phyloP scores from a whole-genome alignment of 2,113 vertebrate species.

The Tachysurus vachellii region DNA sequence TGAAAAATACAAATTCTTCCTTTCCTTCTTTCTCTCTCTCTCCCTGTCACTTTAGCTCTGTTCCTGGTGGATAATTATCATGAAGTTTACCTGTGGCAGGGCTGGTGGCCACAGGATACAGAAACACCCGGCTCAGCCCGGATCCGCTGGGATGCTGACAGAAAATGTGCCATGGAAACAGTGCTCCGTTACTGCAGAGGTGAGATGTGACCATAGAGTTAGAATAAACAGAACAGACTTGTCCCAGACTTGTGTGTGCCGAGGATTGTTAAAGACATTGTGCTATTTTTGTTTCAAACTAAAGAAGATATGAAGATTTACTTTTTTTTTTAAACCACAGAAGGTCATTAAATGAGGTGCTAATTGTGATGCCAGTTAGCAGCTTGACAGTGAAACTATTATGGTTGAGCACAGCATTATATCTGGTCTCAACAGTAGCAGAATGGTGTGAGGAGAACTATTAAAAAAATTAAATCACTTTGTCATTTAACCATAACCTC shows the following conservation, averaged over 20 bases:
- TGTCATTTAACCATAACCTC: too few species aligned
- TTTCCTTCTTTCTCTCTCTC: neutral
- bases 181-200: conserved; percentile 95
- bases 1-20: neutral
- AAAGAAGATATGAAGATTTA: neutral
- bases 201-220: conserved; percentile 58
- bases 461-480: neutral
- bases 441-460: neutral
- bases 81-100: conserved; percentile 98
- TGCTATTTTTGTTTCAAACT: neutral
- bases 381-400: neutral
- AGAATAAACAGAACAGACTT: neutral
- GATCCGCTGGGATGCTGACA: conserved; percentile 94
- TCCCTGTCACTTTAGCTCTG: conserved; percentile 71
- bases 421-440: neutral
- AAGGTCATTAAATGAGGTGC: neutral
- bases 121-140: conserved; percentile 89
- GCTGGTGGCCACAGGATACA: conserved; percentile 96
- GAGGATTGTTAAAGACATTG: neutral
- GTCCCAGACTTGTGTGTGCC: neutral
- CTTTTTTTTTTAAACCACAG: neutral
- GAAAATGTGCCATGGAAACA: conserved; percentile 95
- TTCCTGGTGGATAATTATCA: conserved; percentile 99
- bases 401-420: neutral
- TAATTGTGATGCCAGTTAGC: neutral